Evolutionary conservation across 2,888 invertebrate genomes (phyloP).

Genomic region (Drosophila silvestris): DNA sequence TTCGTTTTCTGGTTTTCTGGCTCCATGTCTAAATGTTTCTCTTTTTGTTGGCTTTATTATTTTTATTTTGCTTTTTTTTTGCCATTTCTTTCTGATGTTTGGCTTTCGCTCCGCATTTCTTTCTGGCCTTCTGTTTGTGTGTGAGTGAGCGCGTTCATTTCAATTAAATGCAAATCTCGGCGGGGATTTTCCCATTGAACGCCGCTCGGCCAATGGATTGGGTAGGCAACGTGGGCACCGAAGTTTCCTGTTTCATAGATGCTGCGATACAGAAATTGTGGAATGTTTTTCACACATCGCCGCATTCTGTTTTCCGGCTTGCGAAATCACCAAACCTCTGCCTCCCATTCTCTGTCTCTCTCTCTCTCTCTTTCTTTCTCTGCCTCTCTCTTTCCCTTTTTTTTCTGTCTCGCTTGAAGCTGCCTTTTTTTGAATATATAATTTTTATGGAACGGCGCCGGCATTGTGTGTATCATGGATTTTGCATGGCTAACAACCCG

Average conservation of each 20-base stretch:
- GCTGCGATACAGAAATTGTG: constrained; percentile 63
- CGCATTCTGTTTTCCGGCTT: constrained; percentile 75
- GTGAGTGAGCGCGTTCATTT: constrained; percentile 65
- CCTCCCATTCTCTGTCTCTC: background rate
- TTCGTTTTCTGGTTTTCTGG: constrained; percentile 32
- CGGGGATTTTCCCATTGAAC: constrained; percentile 59
- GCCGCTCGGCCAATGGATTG: constrained; percentile 25
- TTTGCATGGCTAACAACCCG: constrained; percentile 24
- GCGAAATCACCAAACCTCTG: background rate
- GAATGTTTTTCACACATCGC: constrained; percentile 77
- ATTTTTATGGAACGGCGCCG: constrained; percentile 44
- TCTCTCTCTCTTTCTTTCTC: background rate
- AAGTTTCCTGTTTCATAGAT: constrained; percentile 31
- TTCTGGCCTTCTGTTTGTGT: constrained; percentile 38
- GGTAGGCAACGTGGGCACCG: constrained; percentile 17
- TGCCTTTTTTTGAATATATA: constrained; percentile 35
- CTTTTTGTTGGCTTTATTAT: background rate
- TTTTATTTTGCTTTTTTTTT: constrained; percentile 12
- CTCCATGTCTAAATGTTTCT: constrained; percentile 58
- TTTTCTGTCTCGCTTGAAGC: constrained; percentile 58
- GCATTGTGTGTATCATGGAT: constrained; percentile 28
- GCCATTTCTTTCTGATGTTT: constrained; percentile 46
- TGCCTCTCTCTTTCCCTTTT: background rate
- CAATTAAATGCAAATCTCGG: constrained; percentile 78
- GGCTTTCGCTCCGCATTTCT: constrained; percentile 44